Conservation (phyloP, 2,113 vertebrate species). For the Sinosuthora webbiana region DNA sequence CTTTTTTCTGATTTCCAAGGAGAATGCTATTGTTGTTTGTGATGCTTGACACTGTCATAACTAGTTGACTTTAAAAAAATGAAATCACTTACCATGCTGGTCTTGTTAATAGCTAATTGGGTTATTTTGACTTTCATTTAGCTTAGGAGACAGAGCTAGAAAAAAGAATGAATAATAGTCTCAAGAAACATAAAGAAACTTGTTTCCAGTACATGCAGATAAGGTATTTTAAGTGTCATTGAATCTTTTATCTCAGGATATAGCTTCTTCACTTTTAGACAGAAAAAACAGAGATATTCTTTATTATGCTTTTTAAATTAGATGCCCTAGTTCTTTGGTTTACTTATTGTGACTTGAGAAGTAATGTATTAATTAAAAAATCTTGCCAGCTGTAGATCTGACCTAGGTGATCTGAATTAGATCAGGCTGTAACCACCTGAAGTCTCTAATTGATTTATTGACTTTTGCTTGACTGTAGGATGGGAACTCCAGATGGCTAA, state of each 20-base stretch:
- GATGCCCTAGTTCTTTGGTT: neutral
- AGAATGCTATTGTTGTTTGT: slow-evolving; percentile 31
- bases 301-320: neutral
- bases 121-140: slow-evolving; percentile 18
- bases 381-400: neutral
- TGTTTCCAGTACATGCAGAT: neutral
- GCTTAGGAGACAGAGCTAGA: neutral
- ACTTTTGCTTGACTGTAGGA: neutral
- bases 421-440: neutral
- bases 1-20: slow-evolving; percentile 35
- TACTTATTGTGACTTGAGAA: neutral
- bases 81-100: neutral
- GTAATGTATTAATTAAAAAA: neutral
- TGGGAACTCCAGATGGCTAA: neutral
- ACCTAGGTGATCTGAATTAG: neutral
- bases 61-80: slow-evolving; percentile 1
- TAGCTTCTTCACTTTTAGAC: neutral
- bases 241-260: neutral
- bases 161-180: neutral
- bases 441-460: neutral
- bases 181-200: neutral
- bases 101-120: neutral
- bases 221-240: neutral
- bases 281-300: neutral
- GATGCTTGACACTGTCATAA: neutral